These are phyloP conservation scores for Dolichopus griseipennis DNA, from an alignment of 2,888 invertebrate genomes.

Conservation along the genomic window DNA sequence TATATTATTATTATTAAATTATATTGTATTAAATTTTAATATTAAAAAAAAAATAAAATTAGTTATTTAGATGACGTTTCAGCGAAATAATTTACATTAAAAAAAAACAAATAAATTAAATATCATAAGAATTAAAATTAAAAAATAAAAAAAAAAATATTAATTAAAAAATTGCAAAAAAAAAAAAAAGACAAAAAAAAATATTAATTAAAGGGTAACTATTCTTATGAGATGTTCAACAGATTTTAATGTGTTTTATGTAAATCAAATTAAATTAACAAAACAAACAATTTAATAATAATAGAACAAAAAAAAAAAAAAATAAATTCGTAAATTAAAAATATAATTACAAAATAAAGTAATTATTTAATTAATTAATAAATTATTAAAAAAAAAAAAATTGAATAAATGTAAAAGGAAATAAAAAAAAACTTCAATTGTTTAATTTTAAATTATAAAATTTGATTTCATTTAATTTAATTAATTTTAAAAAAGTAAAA, in stretches of 20 bases:
- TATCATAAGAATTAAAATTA: background rate
- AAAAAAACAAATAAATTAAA: conserved; percentile 1
- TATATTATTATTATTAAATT: background rate
- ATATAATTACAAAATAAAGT: too few species aligned
- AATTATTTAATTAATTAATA: too few species aligned
- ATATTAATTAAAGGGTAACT: background rate
- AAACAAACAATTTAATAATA: background rate
- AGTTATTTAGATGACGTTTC: conserved; percentile 1
- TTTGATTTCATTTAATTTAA: too few species aligned
- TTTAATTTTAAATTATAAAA: too few species aligned
- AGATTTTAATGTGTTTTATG: conserved; percentile 4
- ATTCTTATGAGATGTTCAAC: conserved; percentile 4
- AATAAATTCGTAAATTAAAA: background rate
- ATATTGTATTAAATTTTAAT: background rate
- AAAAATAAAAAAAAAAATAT: background rate
- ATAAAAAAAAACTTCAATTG: too few species aligned
- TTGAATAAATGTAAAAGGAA: too few species aligned
- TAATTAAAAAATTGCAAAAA: background rate
- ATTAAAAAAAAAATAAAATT: background rate
- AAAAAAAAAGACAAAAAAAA: background rate
- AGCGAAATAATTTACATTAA: conserved; percentile 1
- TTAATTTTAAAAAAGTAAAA: too few species aligned
- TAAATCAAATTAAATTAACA: background rate
- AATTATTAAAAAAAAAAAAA: too few species aligned
- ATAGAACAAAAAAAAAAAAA: background rate